phyloP scores from a whole-genome alignment of 2,113 vertebrate genomes.

The Coryphaenoides rupestris region DNA sequence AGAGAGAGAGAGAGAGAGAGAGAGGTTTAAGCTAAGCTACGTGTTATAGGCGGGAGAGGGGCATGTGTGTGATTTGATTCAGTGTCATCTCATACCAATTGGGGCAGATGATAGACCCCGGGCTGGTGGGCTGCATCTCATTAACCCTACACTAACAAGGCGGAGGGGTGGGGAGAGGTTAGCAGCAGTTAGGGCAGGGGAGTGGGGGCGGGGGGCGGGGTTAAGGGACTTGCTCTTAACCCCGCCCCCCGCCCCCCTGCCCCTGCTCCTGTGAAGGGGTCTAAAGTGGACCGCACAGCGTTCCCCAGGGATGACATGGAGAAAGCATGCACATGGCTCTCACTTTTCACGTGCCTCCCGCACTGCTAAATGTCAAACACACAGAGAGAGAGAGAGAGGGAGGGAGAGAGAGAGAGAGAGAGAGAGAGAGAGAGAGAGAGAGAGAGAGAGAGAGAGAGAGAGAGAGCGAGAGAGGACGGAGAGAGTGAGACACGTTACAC shows the following conservation, averaged over 20 bases:
- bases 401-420: no score
- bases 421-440: no score
- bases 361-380: constrained; percentile 44
- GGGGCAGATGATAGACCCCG: constrained; percentile 46
- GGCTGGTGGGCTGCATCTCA: constrained; percentile 55
- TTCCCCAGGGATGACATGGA: constrained; percentile 52
- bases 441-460: no score
- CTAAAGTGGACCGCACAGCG: constrained; percentile 56
- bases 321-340: constrained; percentile 43
- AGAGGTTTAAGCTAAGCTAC: neutral
- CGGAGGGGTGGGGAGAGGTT: constrained; percentile 44
- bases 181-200: constrained; percentile 13
- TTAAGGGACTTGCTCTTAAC: constrained; percentile 54
- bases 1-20: no score
- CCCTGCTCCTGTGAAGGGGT: constrained; percentile 44
- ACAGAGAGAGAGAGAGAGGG: constrained; percentile 1
- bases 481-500: no score
- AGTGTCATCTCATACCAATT: constrained; percentile 54
- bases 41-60: constrained; percentile 25
- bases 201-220: constrained; percentile 30
- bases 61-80: constrained; percentile 55
- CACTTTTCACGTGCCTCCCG: constrained; percentile 47
- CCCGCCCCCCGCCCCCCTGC: neutral
- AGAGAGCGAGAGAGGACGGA: no score
- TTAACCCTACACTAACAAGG: constrained; percentile 60